Evolutionary conservation across 1,140 invertebrate genomes (phyloP).

Genomic region (Conopomorpha cramerella): DNA sequence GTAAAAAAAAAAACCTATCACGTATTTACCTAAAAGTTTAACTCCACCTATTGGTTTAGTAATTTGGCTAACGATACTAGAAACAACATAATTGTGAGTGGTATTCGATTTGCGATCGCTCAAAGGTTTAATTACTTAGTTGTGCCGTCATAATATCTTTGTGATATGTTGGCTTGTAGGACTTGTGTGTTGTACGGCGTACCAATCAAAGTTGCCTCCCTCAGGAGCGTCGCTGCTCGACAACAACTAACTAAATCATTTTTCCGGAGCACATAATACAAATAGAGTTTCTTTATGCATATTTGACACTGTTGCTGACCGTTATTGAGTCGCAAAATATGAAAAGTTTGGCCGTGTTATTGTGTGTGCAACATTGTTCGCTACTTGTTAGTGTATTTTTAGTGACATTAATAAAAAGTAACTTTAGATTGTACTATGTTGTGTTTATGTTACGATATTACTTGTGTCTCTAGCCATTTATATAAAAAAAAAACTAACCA

Average conservation of each 20-base stretch:
- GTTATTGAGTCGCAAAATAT: constrained; percentile 27
- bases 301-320: constrained; percentile 39
- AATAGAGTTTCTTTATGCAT: constrained; percentile 40
- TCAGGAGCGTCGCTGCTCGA: constrained; percentile 16
- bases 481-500: too few species aligned
- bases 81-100: neutral
- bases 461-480: constrained; percentile 13
- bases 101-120: neutral
- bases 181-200: constrained; percentile 25
- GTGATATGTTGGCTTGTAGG: constrained; percentile 1
- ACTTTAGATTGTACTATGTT: neutral
- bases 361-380: neutral
- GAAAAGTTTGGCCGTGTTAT: constrained; percentile 13
- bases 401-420: neutral
- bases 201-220: constrained; percentile 54
- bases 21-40: neutral
- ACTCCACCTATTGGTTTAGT: neutral
- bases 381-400: neutral
- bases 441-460: constrained; percentile 15
- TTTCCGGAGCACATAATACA: constrained; percentile 43
- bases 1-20: neutral
- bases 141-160: too few species aligned
- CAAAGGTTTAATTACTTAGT: neutral
- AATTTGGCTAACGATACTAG: neutral
- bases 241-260: constrained; percentile 49